A percentile compares a stretch with the other conserved stretches of the same genome.
Conservation (phyloP, 2,797 vertebrate species). For the Sylvia borin region DNA sequence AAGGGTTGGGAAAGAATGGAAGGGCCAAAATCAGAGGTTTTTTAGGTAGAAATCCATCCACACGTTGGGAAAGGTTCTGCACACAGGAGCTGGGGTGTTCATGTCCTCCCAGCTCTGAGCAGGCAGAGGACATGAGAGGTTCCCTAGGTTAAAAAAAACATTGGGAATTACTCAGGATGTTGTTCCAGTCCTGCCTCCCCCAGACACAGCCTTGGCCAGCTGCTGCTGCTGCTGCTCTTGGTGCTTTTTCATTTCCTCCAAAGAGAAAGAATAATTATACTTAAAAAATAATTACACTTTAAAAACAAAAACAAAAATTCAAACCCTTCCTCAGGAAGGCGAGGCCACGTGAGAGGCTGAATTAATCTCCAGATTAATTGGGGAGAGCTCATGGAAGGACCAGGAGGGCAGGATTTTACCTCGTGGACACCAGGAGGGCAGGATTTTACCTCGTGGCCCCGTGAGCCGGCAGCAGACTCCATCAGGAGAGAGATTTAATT, state of each 20-base stretch:
- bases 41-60: accelerated
- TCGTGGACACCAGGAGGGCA: too few relatives aligned
- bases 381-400: background rate
- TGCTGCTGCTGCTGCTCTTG: background rate
- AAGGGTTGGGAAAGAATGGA: too few relatives aligned
- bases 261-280: background rate
- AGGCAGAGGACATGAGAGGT: accelerated
- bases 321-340: background rate
- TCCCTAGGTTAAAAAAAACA: background rate
- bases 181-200: background rate
- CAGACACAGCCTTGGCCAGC: background rate
- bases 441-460: background rate
- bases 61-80: accelerated
- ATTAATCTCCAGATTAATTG: background rate
- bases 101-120: background rate
- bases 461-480: background rate
- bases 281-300: background rate
- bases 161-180: background rate
- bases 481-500: background rate
- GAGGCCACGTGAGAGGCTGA: background rate
- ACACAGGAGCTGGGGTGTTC: background rate
- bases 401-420: too few relatives aligned
- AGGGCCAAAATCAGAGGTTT: background rate
- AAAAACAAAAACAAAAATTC: too few relatives aligned
- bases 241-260: background rate